phyloP scores from a whole-genome alignment of 2,113 vertebrate species.

The Holacanthus passer region DNA sequence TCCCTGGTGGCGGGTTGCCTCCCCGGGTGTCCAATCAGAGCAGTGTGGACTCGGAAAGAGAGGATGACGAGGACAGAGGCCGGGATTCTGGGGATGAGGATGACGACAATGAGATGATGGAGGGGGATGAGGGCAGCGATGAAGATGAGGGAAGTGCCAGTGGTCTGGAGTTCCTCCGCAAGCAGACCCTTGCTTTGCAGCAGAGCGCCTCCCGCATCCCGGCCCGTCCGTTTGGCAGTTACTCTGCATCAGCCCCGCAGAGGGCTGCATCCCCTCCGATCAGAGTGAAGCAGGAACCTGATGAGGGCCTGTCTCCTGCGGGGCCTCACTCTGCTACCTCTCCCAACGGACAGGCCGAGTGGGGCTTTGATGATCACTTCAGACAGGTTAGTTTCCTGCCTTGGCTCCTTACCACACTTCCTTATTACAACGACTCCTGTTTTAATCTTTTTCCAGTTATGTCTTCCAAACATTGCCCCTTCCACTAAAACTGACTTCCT shows the following conservation, averaged over 20 bases:
- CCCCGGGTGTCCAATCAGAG: conserved; percentile 84
- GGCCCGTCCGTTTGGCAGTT: conserved; percentile 71
- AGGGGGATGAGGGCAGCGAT: conserved; percentile 84
- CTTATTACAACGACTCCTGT: neutral
- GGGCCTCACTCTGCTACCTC: conserved; percentile 79
- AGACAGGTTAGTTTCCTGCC: conserved; percentile 90
- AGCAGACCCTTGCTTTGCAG: conserved; percentile 87
- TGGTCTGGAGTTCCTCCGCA: conserved; percentile 89
- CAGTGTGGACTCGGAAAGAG: conserved; percentile 89
- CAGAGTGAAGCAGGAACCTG: conserved; percentile 90
- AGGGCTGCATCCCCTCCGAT: conserved; percentile 76
- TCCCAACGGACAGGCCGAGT: conserved; percentile 85
- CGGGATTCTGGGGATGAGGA: conserved; percentile 84
- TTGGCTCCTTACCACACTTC: neutral
- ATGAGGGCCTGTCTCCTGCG: conserved; percentile 86
- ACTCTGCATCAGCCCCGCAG: conserved; percentile 73
- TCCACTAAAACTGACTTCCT: neutral
- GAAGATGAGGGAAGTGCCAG: conserved; percentile 79
- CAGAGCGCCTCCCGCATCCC: conserved; percentile 79
- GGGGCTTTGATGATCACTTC: conserved; percentile 91
- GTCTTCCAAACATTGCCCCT: neutral
- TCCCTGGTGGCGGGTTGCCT: conserved; percentile 51
- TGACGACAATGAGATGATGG: conserved; percentile 83
- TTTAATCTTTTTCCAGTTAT: conserved; percentile 8
- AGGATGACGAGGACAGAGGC: conserved; percentile 85